Evolutionary conservation across 2,888 invertebrate species (phyloP), one percentile per base, ranked within the genome.

Genomic region (Ashinkailepas kermadecensis): DNA sequence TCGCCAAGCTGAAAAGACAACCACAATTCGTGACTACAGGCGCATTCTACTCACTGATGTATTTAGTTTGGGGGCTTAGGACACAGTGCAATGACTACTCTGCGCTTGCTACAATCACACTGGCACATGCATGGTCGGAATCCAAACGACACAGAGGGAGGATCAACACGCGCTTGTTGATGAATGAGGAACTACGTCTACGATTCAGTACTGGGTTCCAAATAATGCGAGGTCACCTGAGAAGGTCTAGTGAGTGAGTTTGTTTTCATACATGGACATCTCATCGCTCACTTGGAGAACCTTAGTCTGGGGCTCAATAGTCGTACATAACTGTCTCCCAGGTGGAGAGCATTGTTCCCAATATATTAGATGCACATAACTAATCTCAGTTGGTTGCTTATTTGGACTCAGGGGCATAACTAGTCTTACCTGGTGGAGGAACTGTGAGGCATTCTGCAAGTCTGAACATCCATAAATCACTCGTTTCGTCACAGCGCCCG

Each of bases 391-490:
- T 39, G 39, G 4, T 39, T 39, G 39, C 39, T 39, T 39, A 39
- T 39, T 39, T 3, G 39, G 39, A 4, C 39, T 39, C 39, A 39
- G 39, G 39, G 39, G 39, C 39, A 39, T 39, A 39, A 39, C 39
- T 39, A 3, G 4, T 39, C 81, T 80, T 59, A 95, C 89, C 88
- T 99, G 98, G 88, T 94, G 94, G 83, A 99, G 90, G 89, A 99
- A 98, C 87, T 97, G 96, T 85, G 93, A 92, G 11, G 98, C 96
- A 89, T 96, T 99, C 84, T 94, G 93, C 83, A 99, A 90, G 78
- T 98, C 96, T 58, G 98, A 96, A 83, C 96, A 93, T 67, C 99
- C 99, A 87, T 99, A 99, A 81, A 96, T 93, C 83, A 99, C 93
- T 87, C 94, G 92, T 87, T 94, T 93, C 18, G 91, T 88, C 57